phyloP scores from a whole-genome alignment of 64 coral and sea anemone species.

The Catalaphyllia jardinei region DNA sequence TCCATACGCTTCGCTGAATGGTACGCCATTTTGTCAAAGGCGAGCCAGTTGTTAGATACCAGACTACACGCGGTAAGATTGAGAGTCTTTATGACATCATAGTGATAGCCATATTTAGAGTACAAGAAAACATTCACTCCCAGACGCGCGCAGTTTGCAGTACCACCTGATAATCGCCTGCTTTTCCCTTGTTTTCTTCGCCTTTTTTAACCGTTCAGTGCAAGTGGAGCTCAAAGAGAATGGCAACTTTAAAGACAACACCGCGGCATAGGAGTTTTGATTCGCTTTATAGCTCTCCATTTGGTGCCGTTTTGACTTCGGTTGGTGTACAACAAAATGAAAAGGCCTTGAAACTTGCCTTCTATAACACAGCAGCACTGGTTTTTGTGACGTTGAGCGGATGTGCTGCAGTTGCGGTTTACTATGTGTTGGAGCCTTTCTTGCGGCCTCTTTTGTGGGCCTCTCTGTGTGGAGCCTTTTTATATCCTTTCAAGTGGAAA shows the following conservation, averaged over 20 bases:
- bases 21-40: constrained; percentile 68
- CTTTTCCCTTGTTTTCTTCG: not conserved
- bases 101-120: not conserved
- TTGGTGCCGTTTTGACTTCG: constrained; percentile 86
- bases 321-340: constrained; percentile 81
- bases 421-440: constrained; percentile 91
- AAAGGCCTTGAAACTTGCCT: constrained; percentile 81
- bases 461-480: constrained; percentile 90
- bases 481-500: constrained; percentile 93
- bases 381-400: constrained; percentile 75
- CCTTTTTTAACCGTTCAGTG: not conserved
- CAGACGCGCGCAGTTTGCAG: not conserved
- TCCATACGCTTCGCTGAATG: constrained; percentile 68
- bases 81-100: not conserved
- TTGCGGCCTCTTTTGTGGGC: constrained; percentile 97
- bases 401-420: constrained; percentile 88
- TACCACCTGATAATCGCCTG: not conserved
- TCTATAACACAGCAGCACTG: constrained; percentile 93
- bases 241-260: constrained; percentile 67
- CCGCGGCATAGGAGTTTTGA: constrained; percentile 74
- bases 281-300: constrained; percentile 82
- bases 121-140: not conserved
- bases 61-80: not conserved
- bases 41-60: not conserved
- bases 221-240: not conserved